A percentile compares a stretch with the other conserved stretches of the same genome.
phyloP scores from a whole-genome alignment of 2,888 invertebrate genomes.

The Mechanitis messenoides region DNA sequence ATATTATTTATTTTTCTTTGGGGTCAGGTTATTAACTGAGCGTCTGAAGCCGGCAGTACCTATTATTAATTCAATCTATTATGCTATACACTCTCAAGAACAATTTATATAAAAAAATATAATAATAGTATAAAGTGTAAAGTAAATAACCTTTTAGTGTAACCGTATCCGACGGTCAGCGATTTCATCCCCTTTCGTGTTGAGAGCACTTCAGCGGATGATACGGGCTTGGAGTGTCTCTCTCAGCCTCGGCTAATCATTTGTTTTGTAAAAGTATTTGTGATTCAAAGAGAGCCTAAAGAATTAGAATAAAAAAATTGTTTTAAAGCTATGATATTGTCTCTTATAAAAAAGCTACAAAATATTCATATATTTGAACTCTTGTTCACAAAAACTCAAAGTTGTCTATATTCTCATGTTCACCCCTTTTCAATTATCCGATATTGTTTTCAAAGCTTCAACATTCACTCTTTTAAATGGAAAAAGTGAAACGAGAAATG shows the following conservation, averaged over 20 bases:
- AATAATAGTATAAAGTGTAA: neutral
- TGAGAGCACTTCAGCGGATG: constrained; percentile 17
- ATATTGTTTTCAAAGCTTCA: neutral
- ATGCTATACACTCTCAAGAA: no score
- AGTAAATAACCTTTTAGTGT: neutral
- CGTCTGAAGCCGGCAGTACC: neutral
- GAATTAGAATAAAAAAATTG: neutral
- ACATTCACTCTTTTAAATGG: neutral
- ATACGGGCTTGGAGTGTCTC: constrained; percentile 2
- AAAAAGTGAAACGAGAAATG: no score
- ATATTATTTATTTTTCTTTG: constrained; percentile 1
- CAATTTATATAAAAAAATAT: neutral
- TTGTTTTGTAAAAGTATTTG: constrained; percentile 1
- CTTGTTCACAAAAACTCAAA: neutral
- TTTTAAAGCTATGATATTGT: neutral
- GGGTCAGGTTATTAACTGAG: neutral
- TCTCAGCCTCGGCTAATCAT: constrained; percentile 1
- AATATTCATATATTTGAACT: neutral
- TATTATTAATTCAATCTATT: neutral
- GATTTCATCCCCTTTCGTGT: constrained; percentile 18
- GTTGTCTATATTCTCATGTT: neutral
- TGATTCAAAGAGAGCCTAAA: neutral
- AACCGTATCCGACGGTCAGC: constrained; percentile 15
- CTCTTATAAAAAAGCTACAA: neutral
- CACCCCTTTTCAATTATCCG: neutral